Evolutionary conservation across 2,797 vertebrate genomes (phyloP).

Genomic region (Aplochiton taeniatus): DNA sequence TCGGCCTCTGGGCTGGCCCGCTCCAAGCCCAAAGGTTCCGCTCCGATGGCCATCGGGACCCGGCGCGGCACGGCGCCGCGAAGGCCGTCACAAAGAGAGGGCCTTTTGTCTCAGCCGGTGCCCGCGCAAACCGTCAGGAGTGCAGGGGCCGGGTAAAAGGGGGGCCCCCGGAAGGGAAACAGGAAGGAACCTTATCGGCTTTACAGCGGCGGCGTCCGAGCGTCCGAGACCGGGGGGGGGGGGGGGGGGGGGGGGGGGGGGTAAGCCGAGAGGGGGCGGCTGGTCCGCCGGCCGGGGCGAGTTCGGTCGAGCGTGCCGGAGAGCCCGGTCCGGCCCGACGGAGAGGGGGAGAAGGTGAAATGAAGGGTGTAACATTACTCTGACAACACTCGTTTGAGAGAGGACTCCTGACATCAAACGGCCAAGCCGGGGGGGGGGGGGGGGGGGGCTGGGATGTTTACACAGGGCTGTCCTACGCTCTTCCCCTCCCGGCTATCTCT

Average conservation of each 20-base stretch:
- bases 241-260: slow-evolving; percentile 37
- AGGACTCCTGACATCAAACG: no score
- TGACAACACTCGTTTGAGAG: no score
- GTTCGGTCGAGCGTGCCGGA: slow-evolving; percentile 27
- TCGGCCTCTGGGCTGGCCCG: slow-evolving; percentile 17
- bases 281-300: no score
- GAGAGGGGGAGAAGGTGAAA: not conserved
- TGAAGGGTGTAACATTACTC: slow-evolving; percentile 8
- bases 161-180: slow-evolving; percentile 61
- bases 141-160: slow-evolving; percentile 70
- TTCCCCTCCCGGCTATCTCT: slow-evolving; percentile 1
- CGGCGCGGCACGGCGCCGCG: no score
- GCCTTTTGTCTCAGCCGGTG: slow-evolving; percentile 61
- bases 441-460: slow-evolving; percentile 12
- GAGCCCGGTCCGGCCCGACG: slow-evolving; percentile 23
- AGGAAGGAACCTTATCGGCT: slow-evolving; percentile 73
- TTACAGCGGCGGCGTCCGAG: slow-evolving; percentile 48
- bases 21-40: no score
- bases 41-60: slow-evolving; percentile 45
- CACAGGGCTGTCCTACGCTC: slow-evolving; percentile 2
- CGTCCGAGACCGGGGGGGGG: no score
- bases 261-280: no score
- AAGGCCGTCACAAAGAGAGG: no score
- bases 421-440: not conserved
- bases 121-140: slow-evolving; percentile 50